Evolutionary conservation across 1,140 invertebrate species (phyloP).

Genomic region (Leptinotarsa texana): DNA sequence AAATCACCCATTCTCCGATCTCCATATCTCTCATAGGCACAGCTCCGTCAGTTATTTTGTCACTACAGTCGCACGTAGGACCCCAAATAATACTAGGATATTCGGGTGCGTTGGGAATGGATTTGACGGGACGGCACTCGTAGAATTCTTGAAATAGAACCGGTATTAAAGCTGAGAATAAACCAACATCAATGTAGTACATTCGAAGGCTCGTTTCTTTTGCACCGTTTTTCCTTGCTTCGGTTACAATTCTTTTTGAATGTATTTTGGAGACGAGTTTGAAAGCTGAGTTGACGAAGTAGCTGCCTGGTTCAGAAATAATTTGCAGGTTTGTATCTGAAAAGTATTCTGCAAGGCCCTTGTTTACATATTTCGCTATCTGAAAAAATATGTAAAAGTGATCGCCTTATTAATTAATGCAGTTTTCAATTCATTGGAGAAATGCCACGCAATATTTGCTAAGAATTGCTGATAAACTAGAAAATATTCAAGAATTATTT

Average conservation of each 20-base stretch:
- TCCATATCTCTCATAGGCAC: constrained; percentile 71
- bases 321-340: constrained; percentile 73
- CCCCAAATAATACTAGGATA: constrained; percentile 78
- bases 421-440: no score
- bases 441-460: background rate
- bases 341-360: constrained; percentile 81
- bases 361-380: constrained; percentile 75
- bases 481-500: background rate
- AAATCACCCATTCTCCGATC: constrained; percentile 82
- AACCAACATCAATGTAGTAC: constrained; percentile 97
- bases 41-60: constrained; percentile 75
- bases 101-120: constrained; percentile 26
- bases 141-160: constrained; percentile 85
- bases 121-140: constrained; percentile 13
- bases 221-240: constrained; percentile 55
- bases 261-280: constrained; percentile 88
- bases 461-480: background rate
- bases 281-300: constrained; percentile 90
- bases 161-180: constrained; percentile 97
- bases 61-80: constrained; percentile 91
- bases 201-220: constrained; percentile 60
- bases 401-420: no score
- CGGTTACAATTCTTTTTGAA: constrained; percentile 71
- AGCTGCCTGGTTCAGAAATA: constrained; percentile 96
- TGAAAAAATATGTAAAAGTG: constrained; percentile 44